Conservation (phyloP, 2,113 vertebrate genomes). For the Salminus brasiliensis region DNA sequence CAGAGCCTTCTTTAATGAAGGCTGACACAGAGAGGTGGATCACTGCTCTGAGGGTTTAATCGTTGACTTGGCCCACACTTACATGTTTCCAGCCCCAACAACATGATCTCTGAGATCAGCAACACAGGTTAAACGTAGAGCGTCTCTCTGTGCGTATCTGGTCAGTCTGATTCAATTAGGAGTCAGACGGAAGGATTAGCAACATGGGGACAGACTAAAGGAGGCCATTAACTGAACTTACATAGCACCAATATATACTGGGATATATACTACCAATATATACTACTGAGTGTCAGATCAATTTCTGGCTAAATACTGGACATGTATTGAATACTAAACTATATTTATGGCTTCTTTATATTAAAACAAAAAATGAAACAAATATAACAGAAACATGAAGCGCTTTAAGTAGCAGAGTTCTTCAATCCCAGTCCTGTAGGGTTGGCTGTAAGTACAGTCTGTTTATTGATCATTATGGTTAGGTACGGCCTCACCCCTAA, state of each 20-base stretch:
- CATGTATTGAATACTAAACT: too few species aligned
- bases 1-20: neutral
- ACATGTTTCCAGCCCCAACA: neutral
- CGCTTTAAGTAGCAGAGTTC: too few species aligned
- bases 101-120: neutral
- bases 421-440: too few species aligned
- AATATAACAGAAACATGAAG: neutral
- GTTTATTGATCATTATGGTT: too few species aligned
- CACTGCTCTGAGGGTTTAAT: neutral
- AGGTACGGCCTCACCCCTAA: too few species aligned
- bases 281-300: neutral
- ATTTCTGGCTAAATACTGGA: neutral
- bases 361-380: too few species aligned
- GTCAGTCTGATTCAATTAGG: constrained; percentile 40
- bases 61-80: neutral
- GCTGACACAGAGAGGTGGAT: neutral
- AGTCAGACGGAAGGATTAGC: constrained; percentile 35
- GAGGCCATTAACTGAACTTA: constrained; percentile 1
- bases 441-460: too few species aligned
- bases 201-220: neutral
- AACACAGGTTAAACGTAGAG: constrained; percentile 27
- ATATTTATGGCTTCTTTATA: too few species aligned
- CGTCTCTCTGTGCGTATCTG: neutral
- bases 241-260: neutral
- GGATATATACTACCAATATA: neutral